phyloP scores from a whole-genome alignment of 2,888 invertebrate species.

The Coremacera marginata region DNA sequence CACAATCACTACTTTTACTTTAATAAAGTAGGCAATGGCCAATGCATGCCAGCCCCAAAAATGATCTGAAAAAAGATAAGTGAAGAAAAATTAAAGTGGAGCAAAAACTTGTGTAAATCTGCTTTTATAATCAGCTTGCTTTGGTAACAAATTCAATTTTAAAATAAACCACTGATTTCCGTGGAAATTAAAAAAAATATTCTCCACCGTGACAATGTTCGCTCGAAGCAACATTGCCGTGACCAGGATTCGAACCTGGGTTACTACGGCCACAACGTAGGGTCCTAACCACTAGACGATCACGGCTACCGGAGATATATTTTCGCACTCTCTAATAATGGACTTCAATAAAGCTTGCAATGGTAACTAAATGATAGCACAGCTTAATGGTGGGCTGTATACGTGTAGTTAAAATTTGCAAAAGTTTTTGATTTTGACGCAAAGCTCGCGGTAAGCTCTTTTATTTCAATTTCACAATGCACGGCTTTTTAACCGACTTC shows the following conservation, averaged over 20 bases:
- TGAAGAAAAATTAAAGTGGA: background rate
- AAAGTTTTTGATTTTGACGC: background rate
- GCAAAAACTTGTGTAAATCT: background rate
- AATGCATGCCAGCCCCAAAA: conserved; percentile 62
- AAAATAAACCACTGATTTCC: no score
- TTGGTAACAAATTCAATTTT: no score
- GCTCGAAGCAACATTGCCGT: conserved; percentile 50
- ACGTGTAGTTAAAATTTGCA: background rate
- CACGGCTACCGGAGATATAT: conserved; percentile 59
- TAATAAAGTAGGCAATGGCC: conserved; percentile 66
- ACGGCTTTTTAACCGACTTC: background rate
- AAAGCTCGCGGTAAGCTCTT: background rate
- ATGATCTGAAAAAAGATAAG: conserved; percentile 52
- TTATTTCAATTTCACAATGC: background rate
- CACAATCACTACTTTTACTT: conserved; percentile 66
- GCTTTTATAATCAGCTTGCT: no score
- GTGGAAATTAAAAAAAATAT: background rate
- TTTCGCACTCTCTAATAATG: background rate
- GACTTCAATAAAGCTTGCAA: background rate
- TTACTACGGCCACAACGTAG: conserved; percentile 69
- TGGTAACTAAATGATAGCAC: background rate
- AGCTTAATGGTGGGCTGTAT: background rate
- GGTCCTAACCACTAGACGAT: conserved; percentile 69
- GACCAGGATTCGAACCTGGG: conserved; percentile 69
- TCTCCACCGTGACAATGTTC: conserved; percentile 33